Conservation (phyloP, 2,888 invertebrate species). For the Pyrochroa serraticornis region DNA sequence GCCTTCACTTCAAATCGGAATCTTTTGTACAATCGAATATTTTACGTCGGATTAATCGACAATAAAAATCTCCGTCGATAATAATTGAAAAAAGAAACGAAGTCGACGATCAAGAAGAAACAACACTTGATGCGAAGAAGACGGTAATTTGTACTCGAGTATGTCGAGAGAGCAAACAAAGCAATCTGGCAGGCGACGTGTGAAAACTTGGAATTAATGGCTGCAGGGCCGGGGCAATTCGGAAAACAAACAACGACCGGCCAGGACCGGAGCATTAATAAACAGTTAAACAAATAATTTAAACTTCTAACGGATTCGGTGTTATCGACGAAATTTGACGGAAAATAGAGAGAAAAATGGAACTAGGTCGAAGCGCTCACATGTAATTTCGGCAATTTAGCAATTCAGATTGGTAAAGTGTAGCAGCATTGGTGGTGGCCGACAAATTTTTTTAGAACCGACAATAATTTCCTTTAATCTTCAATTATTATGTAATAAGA, state of each 20-base stretch:
- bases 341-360: not conserved
- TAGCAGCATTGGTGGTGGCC: not conserved
- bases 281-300: constrained; percentile 15
- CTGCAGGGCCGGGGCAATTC: constrained; percentile 1
- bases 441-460: not conserved
- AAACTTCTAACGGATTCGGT: not conserved
- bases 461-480: not conserved
- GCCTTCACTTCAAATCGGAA: too few relatives aligned
- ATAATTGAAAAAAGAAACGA: too few relatives aligned
- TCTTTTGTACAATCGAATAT: too few relatives aligned
- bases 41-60: too few relatives aligned
- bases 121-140: too few relatives aligned
- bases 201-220: constrained; percentile 9
- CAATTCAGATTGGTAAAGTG: not conserved
- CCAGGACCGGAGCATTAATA: constrained; percentile 4
- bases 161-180: constrained; percentile 6
- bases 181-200: constrained; percentile 15
- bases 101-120: too few relatives aligned
- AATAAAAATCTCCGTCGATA: too few relatives aligned
- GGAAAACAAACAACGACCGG: not conserved
- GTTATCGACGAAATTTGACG: not conserved
- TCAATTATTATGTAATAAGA: too few relatives aligned
- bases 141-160: not conserved
- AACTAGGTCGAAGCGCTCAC: not conserved
- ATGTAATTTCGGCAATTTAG: constrained; percentile 3